Percentiles rank a stretch among this genome's conserved stretches.
phyloP scores from a whole-genome alignment of 2,888 invertebrate species.

The Heliconius hortense region DNA sequence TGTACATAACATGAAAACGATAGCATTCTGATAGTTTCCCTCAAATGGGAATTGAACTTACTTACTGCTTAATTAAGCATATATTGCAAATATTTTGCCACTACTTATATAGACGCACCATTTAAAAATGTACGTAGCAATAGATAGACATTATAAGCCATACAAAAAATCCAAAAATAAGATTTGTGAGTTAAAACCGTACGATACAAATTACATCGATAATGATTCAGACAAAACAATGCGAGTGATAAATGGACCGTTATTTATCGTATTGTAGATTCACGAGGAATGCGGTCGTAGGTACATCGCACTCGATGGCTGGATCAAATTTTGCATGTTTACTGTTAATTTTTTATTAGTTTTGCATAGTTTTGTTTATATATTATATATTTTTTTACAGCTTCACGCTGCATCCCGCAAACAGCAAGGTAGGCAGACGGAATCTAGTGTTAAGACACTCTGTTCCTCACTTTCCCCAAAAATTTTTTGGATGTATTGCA shows the following conservation, averaged over 20 bases:
- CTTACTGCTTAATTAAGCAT: neutral
- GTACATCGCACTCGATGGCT: conserved; percentile 27
- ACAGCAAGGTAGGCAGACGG: neutral
- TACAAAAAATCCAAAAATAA: conserved; percentile 38
- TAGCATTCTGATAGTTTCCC: neutral
- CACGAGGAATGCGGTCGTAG: conserved; percentile 43
- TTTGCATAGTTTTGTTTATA: neutral
- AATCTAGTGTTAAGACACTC: neutral
- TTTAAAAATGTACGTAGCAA: neutral
- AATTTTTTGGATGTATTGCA: no score
- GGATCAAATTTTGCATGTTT: conserved; percentile 20
- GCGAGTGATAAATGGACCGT: conserved; percentile 46
- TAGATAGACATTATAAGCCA: conserved; percentile 20
- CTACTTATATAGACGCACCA: neutral
- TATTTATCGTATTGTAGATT: conserved; percentile 44
- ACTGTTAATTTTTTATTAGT: neutral
- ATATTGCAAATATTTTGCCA: neutral
- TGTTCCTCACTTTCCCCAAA: neutral
- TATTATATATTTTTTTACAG: neutral
- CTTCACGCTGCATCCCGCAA: neutral
- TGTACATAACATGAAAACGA: no score
- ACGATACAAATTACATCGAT: conserved; percentile 48
- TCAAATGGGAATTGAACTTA: neutral
- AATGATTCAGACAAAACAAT: conserved; percentile 49
- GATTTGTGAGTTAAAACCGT: conserved; percentile 44